A percentile compares a stretch with the other conserved stretches of the same genome.
Conservation (phyloP, 2,797 vertebrate genomes). For the Bradypodion pumilum region DNA sequence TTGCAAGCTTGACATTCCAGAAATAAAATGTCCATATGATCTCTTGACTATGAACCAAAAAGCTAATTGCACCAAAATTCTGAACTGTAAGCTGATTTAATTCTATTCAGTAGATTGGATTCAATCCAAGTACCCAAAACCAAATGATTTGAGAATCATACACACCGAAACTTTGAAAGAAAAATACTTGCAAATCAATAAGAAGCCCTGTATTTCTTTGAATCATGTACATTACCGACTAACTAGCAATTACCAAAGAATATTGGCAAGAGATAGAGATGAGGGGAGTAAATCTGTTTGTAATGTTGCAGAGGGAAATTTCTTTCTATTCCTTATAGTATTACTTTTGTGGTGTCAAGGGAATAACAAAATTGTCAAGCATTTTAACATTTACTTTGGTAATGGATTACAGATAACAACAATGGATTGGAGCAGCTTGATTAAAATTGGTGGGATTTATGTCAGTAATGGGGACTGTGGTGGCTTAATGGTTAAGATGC, state of each 20-base stretch:
- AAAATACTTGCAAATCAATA: constrained; percentile 4
- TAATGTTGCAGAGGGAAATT: neutral
- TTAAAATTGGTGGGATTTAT: neutral
- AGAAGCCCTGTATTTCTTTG: neutral
- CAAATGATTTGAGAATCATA: constrained; percentile 2
- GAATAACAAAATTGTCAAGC: neutral
- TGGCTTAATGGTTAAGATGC: no score
- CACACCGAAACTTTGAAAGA: constrained; percentile 17
- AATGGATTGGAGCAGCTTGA: neutral
- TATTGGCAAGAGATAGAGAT: constrained; percentile 9
- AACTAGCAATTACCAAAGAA: constrained; percentile 32
- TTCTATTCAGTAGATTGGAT: constrained; percentile 9
- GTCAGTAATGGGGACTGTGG: neutral
- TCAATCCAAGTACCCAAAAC: constrained; percentile 12
- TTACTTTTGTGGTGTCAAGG: neutral
- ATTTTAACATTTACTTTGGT: neutral
- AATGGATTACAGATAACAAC: neutral
- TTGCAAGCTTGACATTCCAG: constrained; percentile 34
- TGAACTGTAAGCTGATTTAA: constrained; percentile 27
- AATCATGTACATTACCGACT: constrained; percentile 12
- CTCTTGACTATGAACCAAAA: constrained; percentile 19
- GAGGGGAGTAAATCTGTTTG: constrained; percentile 19
- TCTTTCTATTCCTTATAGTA: neutral
- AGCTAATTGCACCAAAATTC: constrained; percentile 22
- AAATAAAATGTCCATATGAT: constrained; percentile 37